Evolutionary conservation across 2,888 invertebrate genomes (phyloP), one percentile per base, ranked within the genome.

Genomic region (Griposia aprilina): DNA sequence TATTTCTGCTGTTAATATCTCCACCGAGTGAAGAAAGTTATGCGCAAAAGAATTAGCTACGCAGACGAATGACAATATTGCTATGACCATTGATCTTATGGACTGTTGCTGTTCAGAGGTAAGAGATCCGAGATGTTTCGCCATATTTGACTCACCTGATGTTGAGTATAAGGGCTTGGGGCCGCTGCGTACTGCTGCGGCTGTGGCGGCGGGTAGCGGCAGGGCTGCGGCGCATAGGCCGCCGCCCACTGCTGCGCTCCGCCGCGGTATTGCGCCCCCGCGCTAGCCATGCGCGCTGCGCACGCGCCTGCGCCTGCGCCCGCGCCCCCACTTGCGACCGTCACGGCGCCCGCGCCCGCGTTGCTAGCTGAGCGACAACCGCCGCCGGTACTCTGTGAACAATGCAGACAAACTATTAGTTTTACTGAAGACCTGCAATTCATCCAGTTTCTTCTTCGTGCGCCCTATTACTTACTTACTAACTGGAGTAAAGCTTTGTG

Each of bases 261-360:
- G 93, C 96, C 96, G 95, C 96, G 96, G 94, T 90, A 96, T 93
- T 96, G 96, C 88, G 96, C 96, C 93, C 96, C 96, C 88, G 97
- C 95, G 97, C 96, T 94, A 94, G 97, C 94, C 97, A 97, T 95
- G 96, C 97, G 94, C 96, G 97, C 93, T 92, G 96, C 95, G 96
- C 97, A 95, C 96, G 96, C 94, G 95, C 97, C 94, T 93, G 95
- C 94, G 95, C 96, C 93, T 94, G 92, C 94, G 96, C 94, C 92
- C 92, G 97, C 95, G 95, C 96, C 92, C 92, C 96, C 94, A 94
- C 95, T 90, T 93, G 97, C 94, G 94, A 95, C 95, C 96, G 97
- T 93, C 96, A 97, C 92, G 93, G 97, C 93, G 96, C 97, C 92
- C 94, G 94, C 90, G 92, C 96, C 91, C 92, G 94, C 93, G 85